Percentiles rank a stretch among this genome's conserved stretches.
These are phyloP conservation scores for Cosmopolites sordidus DNA, from an alignment of 2,888 invertebrate genomes.

Conservation along the genomic window DNA sequence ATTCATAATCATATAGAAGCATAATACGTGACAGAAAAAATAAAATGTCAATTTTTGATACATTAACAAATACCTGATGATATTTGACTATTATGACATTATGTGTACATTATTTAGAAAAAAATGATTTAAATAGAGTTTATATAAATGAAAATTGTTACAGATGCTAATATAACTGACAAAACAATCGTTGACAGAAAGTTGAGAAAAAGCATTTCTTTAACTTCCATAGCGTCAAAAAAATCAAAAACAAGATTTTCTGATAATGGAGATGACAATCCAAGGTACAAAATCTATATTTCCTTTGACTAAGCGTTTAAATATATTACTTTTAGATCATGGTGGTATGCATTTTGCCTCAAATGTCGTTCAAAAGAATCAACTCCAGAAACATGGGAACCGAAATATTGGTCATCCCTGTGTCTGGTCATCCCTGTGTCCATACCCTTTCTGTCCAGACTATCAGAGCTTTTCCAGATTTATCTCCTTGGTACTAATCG, in stretches of 20 bases:
- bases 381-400: conserved; percentile 71
- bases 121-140: too few relatives aligned
- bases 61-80: too few relatives aligned
- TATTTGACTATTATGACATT: too few relatives aligned
- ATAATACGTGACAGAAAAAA: too few relatives aligned
- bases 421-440: conserved; percentile 51
- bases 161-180: conserved; percentile 7
- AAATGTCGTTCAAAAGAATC: conserved; percentile 69
- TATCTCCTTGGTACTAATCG: conserved; percentile 22
- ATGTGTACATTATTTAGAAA: too few relatives aligned
- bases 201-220: conserved; percentile 17
- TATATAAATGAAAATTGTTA: background rate
- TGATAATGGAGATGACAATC: conserved; percentile 27
- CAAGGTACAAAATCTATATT: conserved; percentile 24
- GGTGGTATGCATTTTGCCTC: conserved; percentile 78
- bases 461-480: conserved; percentile 52
- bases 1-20: too few relatives aligned
- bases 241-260: conserved; percentile 27
- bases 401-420: conserved; percentile 50
- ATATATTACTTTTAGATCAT: conserved; percentile 57
- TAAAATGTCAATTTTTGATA: too few relatives aligned
- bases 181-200: conserved; percentile 10
- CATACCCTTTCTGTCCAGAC: conserved; percentile 80
- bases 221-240: conserved; percentile 14
- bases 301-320: background rate